Evolutionary conservation across 2,888 invertebrate genomes (phyloP), one percentile per base, ranked within the genome.

Genomic region (Chelonus formosanus): DNA sequence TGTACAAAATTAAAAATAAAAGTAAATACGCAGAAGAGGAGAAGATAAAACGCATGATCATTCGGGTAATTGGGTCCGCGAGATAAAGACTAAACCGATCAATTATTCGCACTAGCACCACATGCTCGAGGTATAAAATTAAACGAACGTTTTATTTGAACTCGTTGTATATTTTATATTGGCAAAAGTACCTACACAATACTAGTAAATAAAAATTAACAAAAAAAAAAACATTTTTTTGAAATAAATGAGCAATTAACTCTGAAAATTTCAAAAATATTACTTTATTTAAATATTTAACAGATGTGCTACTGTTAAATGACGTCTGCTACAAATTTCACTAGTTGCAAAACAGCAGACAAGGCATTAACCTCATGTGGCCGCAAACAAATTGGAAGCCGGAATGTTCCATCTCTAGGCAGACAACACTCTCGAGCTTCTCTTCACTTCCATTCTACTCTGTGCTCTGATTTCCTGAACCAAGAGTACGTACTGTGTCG

Each of bases 341-440:
- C 4, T 3, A 6, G 34, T 53, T 45, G 54, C 62, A 54, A 40
- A 58, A 32, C 43, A 47, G 3, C 57, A 44, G 44, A 59, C 43
- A 48, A 44, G 40, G 54, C 59, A 60, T 67, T 67, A 63, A 63
- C 63, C 56, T 55, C 55, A 36, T n/a, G 20, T 34, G 34, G 47
- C 59, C 67, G 45, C 58, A 67, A 63, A 67, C 63, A 63, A 67
- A 67, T 67, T 63, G 54, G 63, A 63, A 63, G 35, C 55, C 55
- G 50, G 63, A 67, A 48, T n/a, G 58, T 32, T 58, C 47, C 35
- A 34, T 45, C 47, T 58, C 35, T 10, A 40, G 4, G 40, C 5
- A 58, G 20, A 53, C 35, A 54, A 54, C 20, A 54, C 54, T 54
- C 54, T 36, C 54, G 4, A 54, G 6, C 35, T 20, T 36, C 36